These are phyloP conservation scores for Albula goreensis DNA, from an alignment of 2,113 vertebrate genomes.

Conservation along the genomic window DNA sequence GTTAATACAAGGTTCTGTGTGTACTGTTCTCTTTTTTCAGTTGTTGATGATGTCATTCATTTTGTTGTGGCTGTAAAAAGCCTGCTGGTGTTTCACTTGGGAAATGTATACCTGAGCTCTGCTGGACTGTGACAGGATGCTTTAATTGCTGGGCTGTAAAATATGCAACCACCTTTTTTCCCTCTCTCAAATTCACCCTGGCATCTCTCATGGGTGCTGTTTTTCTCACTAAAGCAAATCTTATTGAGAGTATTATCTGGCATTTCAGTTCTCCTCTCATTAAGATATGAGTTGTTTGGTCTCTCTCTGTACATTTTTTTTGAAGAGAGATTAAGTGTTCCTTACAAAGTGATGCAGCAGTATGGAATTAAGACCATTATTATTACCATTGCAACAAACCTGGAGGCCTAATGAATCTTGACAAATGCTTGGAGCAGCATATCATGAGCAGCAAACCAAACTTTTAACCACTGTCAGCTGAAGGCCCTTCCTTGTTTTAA, in stretches of 20 bases:
- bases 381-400: background rate
- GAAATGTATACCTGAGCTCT: background rate
- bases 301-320: background rate
- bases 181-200: background rate
- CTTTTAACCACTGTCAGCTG: background rate
- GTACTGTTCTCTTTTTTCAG: background rate
- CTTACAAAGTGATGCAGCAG: background rate
- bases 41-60: background rate
- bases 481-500: background rate
- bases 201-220: background rate
- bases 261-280: background rate
- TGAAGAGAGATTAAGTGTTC: background rate
- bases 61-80: background rate
- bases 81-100: background rate
- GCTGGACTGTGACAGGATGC: background rate
- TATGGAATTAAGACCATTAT: background rate
- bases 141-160: background rate
- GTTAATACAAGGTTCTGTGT: constrained; percentile 26
- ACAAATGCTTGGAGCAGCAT: background rate
- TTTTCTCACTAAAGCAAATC: background rate
- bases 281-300: background rate
- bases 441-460: background rate
- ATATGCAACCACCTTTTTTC: background rate
- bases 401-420: constrained; percentile 6
- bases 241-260: background rate